phyloP scores from a whole-genome alignment of 2,113 vertebrate species.

The Xyrauchen texanus region DNA sequence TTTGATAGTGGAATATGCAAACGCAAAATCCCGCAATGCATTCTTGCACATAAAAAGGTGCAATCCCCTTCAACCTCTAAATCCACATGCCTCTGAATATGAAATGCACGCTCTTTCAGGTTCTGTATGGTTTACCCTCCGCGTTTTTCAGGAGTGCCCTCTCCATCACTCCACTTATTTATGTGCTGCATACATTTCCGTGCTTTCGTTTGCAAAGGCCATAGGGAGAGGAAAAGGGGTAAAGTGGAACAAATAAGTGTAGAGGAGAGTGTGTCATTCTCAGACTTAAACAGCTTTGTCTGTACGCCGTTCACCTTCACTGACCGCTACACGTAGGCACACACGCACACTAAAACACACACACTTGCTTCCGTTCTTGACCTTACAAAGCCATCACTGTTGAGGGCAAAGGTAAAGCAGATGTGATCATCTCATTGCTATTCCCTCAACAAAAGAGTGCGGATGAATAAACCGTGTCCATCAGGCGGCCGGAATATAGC shows the following conservation, averaged over 20 bases:
- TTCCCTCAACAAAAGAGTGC: slow-evolving; percentile 49
- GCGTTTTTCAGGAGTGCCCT: slow-evolving; percentile 27
- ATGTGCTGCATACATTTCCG: slow-evolving; percentile 47
- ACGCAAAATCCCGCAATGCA: slow-evolving; percentile 61
- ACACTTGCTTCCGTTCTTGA: slow-evolving; percentile 22
- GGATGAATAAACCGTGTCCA: slow-evolving; percentile 48
- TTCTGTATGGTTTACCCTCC: slow-evolving; percentile 29
- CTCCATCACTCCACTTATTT: slow-evolving; percentile 45
- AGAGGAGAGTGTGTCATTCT: not conserved
- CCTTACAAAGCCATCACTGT: slow-evolving; percentile 38
- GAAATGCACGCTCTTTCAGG: slow-evolving; percentile 36
- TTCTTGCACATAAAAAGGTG: slow-evolving; percentile 64
- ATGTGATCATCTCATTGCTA: slow-evolving; percentile 52
- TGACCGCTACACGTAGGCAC: not conserved
- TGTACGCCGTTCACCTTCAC: slow-evolving; percentile 21
- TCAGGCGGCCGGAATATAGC: slow-evolving; percentile 31
- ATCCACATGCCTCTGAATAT: slow-evolving; percentile 61
- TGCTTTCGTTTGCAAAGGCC: slow-evolving; percentile 68
- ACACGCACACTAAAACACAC: slow-evolving; percentile 25
- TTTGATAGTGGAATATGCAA: slow-evolving; percentile 10
- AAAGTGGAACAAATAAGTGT: not conserved
- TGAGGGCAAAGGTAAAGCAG: slow-evolving; percentile 31
- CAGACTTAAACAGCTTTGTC: slow-evolving; percentile 40
- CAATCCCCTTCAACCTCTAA: slow-evolving; percentile 51
- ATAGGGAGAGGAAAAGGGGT: slow-evolving; percentile 27